A percentile compares a stretch with the other conserved stretches of the same genome.
Conservation (phyloP, 1,140 invertebrate species). For the Belonocnema kinseyi region DNA sequence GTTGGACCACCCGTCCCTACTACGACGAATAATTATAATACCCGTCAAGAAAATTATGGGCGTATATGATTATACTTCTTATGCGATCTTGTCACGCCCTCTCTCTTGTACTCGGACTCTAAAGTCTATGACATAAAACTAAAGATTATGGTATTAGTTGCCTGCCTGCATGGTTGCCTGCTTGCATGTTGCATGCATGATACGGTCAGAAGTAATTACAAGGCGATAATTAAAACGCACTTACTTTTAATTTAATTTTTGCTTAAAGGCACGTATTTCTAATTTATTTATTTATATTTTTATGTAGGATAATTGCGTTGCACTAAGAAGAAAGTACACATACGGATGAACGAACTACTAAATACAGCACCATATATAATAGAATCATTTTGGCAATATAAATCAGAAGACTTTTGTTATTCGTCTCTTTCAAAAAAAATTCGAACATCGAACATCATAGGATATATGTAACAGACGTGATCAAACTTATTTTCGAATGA, state of each 20-base stretch:
- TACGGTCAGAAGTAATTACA: not conserved
- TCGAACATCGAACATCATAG: too few relatives aligned
- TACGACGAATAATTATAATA: conserved; percentile 17
- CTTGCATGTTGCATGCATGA: not conserved
- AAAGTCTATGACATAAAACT: conserved; percentile 14
- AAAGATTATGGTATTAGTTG: conserved; percentile 4
- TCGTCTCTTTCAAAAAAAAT: too few relatives aligned
- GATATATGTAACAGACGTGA: too few relatives aligned
- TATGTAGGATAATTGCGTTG: not conserved
- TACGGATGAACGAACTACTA: too few relatives aligned
- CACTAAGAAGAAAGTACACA: too few relatives aligned
- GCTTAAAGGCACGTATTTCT: not conserved
- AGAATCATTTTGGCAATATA: too few relatives aligned
- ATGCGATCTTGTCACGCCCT: conserved; percentile 5
- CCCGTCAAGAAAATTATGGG: conserved; percentile 1
- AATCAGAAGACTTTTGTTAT: too few relatives aligned
- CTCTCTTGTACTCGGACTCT: not conserved
- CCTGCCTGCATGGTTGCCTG: not conserved
- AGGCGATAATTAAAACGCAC: not conserved
- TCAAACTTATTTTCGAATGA: too few relatives aligned
- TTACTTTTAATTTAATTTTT: not conserved
- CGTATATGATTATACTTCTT: conserved; percentile 8
- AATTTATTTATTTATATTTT: conserved; percentile 4
- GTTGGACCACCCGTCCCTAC: conserved; percentile 31
- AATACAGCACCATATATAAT: too few relatives aligned